phyloP scores from a whole-genome alignment of 2,113 vertebrate species.

The Eudorcas thomsonii region DNA sequence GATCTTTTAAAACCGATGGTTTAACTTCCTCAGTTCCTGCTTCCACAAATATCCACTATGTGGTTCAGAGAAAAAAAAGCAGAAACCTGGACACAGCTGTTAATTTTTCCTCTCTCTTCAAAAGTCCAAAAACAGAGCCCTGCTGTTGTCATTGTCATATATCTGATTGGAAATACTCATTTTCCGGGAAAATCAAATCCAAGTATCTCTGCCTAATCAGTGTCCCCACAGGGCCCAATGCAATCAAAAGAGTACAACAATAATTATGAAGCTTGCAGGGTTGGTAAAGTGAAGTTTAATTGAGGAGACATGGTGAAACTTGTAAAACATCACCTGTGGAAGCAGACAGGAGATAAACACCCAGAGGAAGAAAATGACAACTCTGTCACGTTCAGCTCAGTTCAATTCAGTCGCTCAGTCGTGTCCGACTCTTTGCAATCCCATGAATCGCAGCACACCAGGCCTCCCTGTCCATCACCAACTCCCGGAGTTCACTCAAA shows the following conservation, averaged over 20 bases:
- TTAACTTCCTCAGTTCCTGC: neutral
- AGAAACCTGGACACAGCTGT: neutral
- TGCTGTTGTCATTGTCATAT: neutral
- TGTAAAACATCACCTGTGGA: neutral
- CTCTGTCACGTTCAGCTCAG: neutral
- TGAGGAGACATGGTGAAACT: neutral
- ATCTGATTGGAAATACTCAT: neutral
- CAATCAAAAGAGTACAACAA: neutral
- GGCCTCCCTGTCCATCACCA: too few relatives aligned
- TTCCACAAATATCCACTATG: neutral
- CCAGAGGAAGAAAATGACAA: neutral
- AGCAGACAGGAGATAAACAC: neutral
- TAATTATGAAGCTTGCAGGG: neutral
- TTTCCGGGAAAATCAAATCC: neutral
- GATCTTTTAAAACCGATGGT: neutral
- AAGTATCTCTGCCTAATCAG: neutral
- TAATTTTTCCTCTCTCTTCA: neutral
- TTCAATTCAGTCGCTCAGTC: too few relatives aligned
- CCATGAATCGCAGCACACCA: too few relatives aligned
- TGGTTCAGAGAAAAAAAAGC: neutral
- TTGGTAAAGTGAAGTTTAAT: neutral
- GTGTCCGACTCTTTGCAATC: too few relatives aligned
- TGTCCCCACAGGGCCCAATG: neutral
- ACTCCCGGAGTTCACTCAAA: fast-evolving
- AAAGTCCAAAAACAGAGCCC: neutral